A percentile compares a stretch with the other conserved stretches of the same genome.
These are phyloP conservation scores for Hippoglossus stenolepis DNA, from an alignment of 2,113 vertebrate genomes.

Conservation along the genomic window DNA sequence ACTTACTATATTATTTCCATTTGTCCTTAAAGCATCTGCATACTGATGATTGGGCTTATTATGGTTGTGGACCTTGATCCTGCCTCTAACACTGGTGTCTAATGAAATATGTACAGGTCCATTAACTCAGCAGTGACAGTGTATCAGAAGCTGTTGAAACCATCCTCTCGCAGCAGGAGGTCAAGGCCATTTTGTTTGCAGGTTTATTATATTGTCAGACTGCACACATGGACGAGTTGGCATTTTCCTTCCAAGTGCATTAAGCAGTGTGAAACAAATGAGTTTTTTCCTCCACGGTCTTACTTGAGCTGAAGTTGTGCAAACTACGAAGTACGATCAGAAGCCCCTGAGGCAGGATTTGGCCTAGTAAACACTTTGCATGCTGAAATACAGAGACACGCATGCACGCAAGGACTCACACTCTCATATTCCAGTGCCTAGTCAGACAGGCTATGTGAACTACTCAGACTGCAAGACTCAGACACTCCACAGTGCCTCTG, in stretches of 20 bases:
- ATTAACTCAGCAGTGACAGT: slow-evolving; percentile 31
- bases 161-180: slow-evolving; percentile 26
- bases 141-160: neutral
- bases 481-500: neutral
- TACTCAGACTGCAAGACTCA: slow-evolving; percentile 1
- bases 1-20: neutral
- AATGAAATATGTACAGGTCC: slow-evolving; percentile 7
- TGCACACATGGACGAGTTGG: slow-evolving; percentile 4
- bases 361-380: slow-evolving; percentile 22
- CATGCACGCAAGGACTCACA: neutral
- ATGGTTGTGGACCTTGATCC: neutral
- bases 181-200: slow-evolving; percentile 17
- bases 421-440: neutral
- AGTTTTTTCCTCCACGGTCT: slow-evolving; percentile 29
- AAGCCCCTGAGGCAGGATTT: slow-evolving; percentile 35
- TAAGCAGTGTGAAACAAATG: slow-evolving; percentile 64
- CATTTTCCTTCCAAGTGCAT: slow-evolving; percentile 46
- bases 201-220: slow-evolving; percentile 46
- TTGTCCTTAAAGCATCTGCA: neutral
- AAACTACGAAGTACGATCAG: slow-evolving; percentile 41
- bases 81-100: slow-evolving; percentile 11
- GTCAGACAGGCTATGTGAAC: slow-evolving; percentile 29
- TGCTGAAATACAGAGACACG: neutral
- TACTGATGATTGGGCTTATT: neutral
- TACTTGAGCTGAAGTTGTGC: slow-evolving; percentile 29